These are phyloP conservation scores for Trichacis sp. DNA, from an alignment of 2,888 invertebrate genomes.

Conservation along the genomic window DNA sequence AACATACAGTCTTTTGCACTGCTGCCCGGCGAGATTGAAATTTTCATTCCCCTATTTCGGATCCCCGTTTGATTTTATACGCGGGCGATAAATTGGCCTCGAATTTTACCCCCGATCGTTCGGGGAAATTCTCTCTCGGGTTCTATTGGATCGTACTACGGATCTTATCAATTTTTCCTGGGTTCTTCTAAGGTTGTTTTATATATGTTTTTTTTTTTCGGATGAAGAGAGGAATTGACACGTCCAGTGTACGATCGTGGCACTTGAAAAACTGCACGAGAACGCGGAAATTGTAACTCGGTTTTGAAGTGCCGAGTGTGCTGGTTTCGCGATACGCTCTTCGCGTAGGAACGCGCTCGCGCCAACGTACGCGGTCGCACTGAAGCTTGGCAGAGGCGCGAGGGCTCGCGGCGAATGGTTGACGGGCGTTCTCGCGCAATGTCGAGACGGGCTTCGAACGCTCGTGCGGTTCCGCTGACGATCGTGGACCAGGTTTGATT, in stretches of 20 bases:
- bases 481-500: conserved; percentile 10
- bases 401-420: conserved; percentile 31
- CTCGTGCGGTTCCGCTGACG: conserved; percentile 16
- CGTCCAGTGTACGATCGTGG: no score
- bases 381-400: conserved; percentile 54
- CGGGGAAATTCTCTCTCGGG: no score
- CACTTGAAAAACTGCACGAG: not conserved
- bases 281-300: not conserved
- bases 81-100: no score
- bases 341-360: conserved; percentile 51
- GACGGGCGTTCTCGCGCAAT: conserved; percentile 31
- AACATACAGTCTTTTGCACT: conserved; percentile 2
- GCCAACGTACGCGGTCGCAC: conserved; percentile 60
- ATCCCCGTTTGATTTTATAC: no score
- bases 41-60: not conserved
- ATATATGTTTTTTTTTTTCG: no score
- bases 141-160: no score
- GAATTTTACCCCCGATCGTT: no score
- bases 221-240: no score
- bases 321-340: not conserved
- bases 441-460: conserved; percentile 26
- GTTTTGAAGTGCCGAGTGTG: not conserved
- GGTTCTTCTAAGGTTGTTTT: no score
- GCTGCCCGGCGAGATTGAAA: not conserved
- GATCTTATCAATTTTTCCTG: no score